Conservation (phyloP, 2,888 invertebrate genomes). For the Nemotelus pantherinus region DNA sequence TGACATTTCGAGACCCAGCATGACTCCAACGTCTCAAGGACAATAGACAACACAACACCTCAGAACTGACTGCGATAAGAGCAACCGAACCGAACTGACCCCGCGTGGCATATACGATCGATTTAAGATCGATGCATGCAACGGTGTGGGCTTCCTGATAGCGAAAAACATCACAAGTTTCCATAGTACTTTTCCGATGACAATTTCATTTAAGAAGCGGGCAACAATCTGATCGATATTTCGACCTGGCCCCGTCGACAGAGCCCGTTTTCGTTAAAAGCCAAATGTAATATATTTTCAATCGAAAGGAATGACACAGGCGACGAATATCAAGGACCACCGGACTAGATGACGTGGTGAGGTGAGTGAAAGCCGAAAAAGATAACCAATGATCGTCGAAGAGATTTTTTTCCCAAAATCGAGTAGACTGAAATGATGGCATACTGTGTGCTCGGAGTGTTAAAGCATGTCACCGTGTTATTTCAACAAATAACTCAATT, state of each 20-base stretch:
- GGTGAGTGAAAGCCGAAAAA: constrained; percentile 39
- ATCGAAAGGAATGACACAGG: constrained; percentile 25
- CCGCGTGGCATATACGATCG: background rate
- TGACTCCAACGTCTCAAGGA: constrained; percentile 21
- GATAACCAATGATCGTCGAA: constrained; percentile 15
- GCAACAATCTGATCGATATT: constrained; percentile 32
- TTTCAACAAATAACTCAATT: constrained; percentile 40
- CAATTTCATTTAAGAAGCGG: constrained; percentile 33
- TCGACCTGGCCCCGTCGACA: background rate
- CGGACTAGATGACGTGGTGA: constrained; percentile 40
- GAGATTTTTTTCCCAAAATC: background rate
- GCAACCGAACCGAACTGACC: background rate
- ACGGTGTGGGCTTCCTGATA: constrained; percentile 19
- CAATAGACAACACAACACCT: constrained; percentile 37
- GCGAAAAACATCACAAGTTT: background rate
- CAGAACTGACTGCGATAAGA: constrained; percentile 34
- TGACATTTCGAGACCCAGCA: constrained; percentile 43
- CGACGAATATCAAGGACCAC: constrained; percentile 45
- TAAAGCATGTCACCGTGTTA: constrained; percentile 41
- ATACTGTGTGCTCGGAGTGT: constrained; percentile 32
- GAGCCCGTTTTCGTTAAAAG: background rate
- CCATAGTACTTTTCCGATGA: constrained; percentile 34
- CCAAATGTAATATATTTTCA: constrained; percentile 44
- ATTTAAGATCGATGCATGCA: background rate
- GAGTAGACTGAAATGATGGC: background rate